Conservation (phyloP, 2,113 vertebrate genomes). For the Aptenodytes forsteri region DNA sequence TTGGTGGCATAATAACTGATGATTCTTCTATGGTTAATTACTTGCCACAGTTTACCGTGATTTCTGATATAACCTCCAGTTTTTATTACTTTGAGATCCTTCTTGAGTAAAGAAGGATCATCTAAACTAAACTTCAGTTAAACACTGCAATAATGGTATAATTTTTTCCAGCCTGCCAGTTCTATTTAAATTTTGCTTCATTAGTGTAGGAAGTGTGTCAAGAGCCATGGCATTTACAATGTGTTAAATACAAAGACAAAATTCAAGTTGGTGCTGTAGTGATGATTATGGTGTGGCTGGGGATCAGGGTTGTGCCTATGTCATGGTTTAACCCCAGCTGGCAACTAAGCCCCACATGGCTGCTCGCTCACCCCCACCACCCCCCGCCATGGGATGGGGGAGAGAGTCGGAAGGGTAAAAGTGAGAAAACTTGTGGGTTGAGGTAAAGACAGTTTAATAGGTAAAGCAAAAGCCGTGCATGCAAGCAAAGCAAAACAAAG, state of each 20-base stretch:
- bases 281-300: rapidly evolving
- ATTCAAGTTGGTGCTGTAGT: background rate
- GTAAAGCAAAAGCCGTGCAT: too few relatives aligned
- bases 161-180: background rate
- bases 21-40: background rate
- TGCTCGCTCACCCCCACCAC: too few relatives aligned
- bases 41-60: background rate
- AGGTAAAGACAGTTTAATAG: too few relatives aligned
- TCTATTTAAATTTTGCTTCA: background rate
- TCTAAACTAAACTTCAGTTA: background rate
- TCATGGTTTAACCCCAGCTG: too few relatives aligned
- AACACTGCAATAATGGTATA: background rate
- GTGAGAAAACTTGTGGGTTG: too few relatives aligned
- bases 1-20: background rate
- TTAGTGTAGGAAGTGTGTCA: background rate
- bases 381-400: too few relatives aligned
- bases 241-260: background rate
- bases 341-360: too few relatives aligned
- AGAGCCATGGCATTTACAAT: background rate
- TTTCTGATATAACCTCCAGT: background rate
- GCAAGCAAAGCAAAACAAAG: too few relatives aligned
- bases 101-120: background rate
- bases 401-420: too few relatives aligned
- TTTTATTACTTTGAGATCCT: background rate
- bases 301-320: background rate